These are phyloP conservation scores for Holotrichia oblita DNA, from an alignment of 1,140 invertebrate species.

Conservation along the genomic window DNA sequence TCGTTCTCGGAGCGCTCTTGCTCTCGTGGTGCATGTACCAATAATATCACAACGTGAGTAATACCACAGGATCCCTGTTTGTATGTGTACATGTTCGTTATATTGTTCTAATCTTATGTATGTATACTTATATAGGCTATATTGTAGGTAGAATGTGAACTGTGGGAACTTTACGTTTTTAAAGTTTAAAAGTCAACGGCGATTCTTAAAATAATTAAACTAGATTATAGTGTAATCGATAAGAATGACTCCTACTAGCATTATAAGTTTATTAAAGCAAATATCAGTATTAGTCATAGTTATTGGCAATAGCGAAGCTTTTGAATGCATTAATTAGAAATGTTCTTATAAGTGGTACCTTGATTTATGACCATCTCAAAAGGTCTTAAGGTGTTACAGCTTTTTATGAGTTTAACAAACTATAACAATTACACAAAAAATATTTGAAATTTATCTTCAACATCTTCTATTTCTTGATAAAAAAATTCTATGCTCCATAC, in stretches of 20 bases:
- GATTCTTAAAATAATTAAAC: constrained; percentile 6
- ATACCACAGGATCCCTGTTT: background rate
- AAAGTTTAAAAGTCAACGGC: constrained; percentile 27
- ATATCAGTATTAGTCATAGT: background rate
- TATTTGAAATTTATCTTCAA: no score
- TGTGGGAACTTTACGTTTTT: constrained; percentile 12
- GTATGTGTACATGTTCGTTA: background rate
- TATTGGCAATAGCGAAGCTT: background rate
- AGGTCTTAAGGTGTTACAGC: no score
- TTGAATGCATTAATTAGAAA: background rate
- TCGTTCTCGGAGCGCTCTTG: background rate
- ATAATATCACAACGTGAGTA: background rate
- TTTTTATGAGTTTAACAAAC: no score
- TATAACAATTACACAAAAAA: no score
- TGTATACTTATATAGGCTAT: background rate
- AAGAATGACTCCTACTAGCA: background rate
- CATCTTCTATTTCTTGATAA: no score
- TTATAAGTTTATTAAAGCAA: background rate
- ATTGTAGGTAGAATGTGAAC: background rate
- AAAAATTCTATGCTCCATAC: no score
- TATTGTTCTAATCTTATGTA: background rate
- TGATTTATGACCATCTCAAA: no score
- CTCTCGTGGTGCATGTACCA: background rate
- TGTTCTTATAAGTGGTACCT: no score
- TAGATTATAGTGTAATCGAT: background rate